A percentile compares a stretch with the other conserved stretches of the same genome.
These are phyloP conservation scores for Calephelis perditalis DNA, from an alignment of 2,888 invertebrate species.

Conservation along the genomic window DNA sequence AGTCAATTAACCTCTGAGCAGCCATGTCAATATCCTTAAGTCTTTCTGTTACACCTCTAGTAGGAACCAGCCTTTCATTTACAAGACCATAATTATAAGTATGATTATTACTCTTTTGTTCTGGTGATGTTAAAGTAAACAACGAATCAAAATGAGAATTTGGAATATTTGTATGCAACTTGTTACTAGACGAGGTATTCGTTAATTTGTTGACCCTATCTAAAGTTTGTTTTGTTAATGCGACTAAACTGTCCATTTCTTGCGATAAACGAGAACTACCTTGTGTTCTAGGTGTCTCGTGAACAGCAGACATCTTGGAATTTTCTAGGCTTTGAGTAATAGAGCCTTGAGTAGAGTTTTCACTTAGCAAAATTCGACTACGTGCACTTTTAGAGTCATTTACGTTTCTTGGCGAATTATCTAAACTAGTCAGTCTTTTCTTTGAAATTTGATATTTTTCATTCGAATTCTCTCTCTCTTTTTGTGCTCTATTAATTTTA, in stretches of 20 bases:
- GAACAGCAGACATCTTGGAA: constrained; percentile 65
- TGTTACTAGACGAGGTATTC: constrained; percentile 74
- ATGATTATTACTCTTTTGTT: constrained; percentile 55
- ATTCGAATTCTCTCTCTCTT: constrained; percentile 68
- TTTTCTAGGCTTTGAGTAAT: constrained; percentile 46
- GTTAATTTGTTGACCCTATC: constrained; percentile 82
- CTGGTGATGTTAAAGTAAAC: constrained; percentile 49
- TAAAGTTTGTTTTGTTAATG: constrained; percentile 81
- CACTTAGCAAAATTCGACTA: constrained; percentile 55
- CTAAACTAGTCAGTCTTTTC: constrained; percentile 78
- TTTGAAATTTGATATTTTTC: constrained; percentile 76
- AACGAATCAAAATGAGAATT: constrained; percentile 58
- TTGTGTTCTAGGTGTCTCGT: constrained; percentile 65
- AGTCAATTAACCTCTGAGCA: constrained; percentile 74
- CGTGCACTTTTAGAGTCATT: constrained; percentile 55
- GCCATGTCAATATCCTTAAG: constrained; percentile 72
- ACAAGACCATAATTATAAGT: constrained; percentile 55
- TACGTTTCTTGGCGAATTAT: constrained; percentile 63
- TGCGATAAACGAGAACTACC: constrained; percentile 69
- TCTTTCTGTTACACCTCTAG: constrained; percentile 66
- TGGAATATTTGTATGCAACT: constrained; percentile 58
- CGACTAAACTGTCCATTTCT: constrained; percentile 81
- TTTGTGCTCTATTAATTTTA: constrained; percentile 71
- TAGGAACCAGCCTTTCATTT: constrained; percentile 48
- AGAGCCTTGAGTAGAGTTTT: constrained; percentile 45